Conservation (phyloP, 2,113 vertebrate genomes). For the Stigmatopora argus region DNA sequence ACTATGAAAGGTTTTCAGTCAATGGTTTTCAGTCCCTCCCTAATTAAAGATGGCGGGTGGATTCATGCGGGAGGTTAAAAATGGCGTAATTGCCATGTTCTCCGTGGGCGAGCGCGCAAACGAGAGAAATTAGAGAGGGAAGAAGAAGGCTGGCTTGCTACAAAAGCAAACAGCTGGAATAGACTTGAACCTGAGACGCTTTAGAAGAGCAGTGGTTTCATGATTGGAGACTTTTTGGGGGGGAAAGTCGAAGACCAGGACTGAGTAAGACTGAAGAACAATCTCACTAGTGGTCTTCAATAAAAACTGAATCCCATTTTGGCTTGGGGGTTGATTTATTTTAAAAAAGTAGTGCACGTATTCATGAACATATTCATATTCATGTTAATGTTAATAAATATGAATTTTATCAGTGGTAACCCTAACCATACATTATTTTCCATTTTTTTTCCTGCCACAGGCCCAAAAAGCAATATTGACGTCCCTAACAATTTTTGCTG, state of each 20-base stretch:
- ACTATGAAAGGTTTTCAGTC: not conserved
- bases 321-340: not conserved
- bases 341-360: too few species aligned
- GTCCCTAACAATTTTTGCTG: too few species aligned
- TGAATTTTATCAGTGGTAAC: too few species aligned
- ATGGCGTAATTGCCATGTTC: conserved; percentile 65
- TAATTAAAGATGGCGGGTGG: conserved; percentile 63
- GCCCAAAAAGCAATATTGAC: too few species aligned
- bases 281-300: not conserved
- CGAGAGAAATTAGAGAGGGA: conserved; percentile 62
- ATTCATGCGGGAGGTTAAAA: conserved; percentile 54
- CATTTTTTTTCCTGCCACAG: too few species aligned
- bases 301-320: not conserved
- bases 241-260: not conserved
- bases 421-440: too few species aligned
- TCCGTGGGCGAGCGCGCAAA: conserved; percentile 53
- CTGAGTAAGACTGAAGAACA: not conserved
- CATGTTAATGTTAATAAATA: too few species aligned
- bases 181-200: not conserved
- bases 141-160: conserved; percentile 16
- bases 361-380: too few species aligned
- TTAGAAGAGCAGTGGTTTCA: not conserved
- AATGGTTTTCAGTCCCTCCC: conserved; percentile 21
- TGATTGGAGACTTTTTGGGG: not conserved
- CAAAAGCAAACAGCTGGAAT: conserved; percentile 18